phyloP scores from a whole-genome alignment of 2,113 vertebrate species.

The Alces alces region DNA sequence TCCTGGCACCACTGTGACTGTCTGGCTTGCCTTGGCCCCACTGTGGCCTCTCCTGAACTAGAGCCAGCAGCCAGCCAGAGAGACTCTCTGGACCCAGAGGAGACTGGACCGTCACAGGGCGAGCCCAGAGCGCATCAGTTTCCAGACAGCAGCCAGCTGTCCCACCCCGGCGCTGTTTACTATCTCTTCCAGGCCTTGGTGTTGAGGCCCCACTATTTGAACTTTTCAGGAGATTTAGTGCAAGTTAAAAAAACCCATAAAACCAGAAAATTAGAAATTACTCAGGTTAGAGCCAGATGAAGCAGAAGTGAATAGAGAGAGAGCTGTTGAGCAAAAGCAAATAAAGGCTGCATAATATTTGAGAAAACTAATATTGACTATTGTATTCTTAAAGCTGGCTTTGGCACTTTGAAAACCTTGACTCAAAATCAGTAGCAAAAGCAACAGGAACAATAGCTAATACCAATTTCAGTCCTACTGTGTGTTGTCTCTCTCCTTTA shows the following conservation, averaged over 20 bases:
- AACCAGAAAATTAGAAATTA: background rate
- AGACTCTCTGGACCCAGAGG: background rate
- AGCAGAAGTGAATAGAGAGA: background rate
- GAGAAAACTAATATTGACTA: background rate
- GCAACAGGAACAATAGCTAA: background rate
- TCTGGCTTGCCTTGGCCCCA: background rate
- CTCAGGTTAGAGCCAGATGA: background rate
- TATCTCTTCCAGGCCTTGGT: background rate
- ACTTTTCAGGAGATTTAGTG: background rate
- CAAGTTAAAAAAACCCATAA: slow-evolving; percentile 7
- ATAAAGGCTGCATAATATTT: background rate
- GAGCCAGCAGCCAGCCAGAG: background rate
- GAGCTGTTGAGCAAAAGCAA: background rate
- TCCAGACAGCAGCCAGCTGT: background rate
- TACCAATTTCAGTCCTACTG: background rate
- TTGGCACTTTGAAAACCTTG: background rate
- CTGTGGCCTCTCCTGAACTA: background rate
- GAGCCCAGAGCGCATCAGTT: background rate
- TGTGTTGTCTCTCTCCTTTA: background rate
- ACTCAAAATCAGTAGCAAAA: background rate
- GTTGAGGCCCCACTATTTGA: background rate
- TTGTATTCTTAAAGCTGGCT: background rate
- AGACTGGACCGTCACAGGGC: background rate
- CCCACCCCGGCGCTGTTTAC: background rate
- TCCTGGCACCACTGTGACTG: background rate